Evolutionary conservation across 2,113 vertebrate genomes (phyloP), one percentile per base, ranked within the genome.

Genomic region (Neotoma lepida): DNA sequence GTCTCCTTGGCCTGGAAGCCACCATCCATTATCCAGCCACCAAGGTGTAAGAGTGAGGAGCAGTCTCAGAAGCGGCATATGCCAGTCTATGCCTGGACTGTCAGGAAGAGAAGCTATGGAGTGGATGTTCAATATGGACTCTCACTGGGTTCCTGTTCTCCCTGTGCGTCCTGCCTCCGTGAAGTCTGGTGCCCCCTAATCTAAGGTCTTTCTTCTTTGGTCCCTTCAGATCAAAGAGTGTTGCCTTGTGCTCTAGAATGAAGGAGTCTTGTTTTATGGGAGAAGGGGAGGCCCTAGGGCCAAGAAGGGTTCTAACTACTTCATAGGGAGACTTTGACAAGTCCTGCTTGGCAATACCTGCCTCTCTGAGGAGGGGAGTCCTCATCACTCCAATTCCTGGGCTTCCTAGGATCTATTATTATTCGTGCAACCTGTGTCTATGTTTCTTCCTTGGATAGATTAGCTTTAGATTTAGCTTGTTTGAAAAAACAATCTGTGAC

Each of bases 121-220:
- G 54, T 0, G 0, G 22, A 17, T 5, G 33, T 56, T 74, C 82
- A 35, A 0, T 2, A 10, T 0, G 7, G 54, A 54, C 33, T 6
- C 26, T 17, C 2, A 4, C 76, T 9, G 30, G 66, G n/a, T 24
- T 82, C 78, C n/a, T 33, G 7, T 30, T 73, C 68, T 63, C 8
- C 2, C 9, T 2, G 3, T 33, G 54, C 17, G 14, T 51, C 2
- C 73, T 49, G 13, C n/a, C n/a, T 89, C 58, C 28, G 15, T 14
- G 17, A 41, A 76, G 14, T 8, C 44, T 17, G 22, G 18, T 7
- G 5, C 24, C 20, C 28, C 26, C 49, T 77, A 8, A 24, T 12
- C 35, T 46, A 30, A 74, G 35, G 18, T 30, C 54, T n/a, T 63
- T 82, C 30, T 20, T 35, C 20, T 91, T 78, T 18, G 33, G 28